phyloP scores from a whole-genome alignment of 2,888 invertebrate genomes.

The Drosophila austrosaltans region DNA sequence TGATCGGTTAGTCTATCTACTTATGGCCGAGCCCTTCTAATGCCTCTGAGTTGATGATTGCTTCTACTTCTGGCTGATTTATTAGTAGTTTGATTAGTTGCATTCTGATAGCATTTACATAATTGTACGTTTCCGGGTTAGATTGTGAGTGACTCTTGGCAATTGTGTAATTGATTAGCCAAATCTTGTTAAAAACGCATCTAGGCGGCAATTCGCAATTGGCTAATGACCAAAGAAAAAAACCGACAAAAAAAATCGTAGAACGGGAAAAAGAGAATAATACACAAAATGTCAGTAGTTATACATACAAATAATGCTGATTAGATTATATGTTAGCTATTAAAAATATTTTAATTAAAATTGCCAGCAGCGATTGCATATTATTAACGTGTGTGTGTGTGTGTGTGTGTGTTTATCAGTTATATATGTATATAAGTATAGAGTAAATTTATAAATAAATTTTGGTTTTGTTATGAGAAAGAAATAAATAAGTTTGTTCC shows the following conservation, averaged over 20 bases:
- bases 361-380: conserved; percentile 37
- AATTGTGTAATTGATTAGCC: not conserved
- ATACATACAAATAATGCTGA: not conserved
- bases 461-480: too few relatives aligned
- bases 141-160: not conserved
- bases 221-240: not conserved
- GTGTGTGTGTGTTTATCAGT: not conserved
- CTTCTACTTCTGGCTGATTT: conserved; percentile 23
- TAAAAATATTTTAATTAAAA: not conserved
- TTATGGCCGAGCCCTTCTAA: not conserved
- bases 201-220: not conserved
- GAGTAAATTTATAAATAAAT: too few relatives aligned
- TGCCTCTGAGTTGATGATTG: not conserved
- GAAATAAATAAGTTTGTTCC: too few relatives aligned
- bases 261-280: not conserved
- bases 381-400: not conserved
- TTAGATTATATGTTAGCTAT: not conserved
- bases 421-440: too few relatives aligned
- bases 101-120: conserved; percentile 47
- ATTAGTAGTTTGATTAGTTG: conserved; percentile 43
- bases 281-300: conserved; percentile 11
- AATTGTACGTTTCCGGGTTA: conserved; percentile 13
- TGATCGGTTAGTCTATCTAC: not conserved
- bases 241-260: not conserved
- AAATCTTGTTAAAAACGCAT: not conserved